These are phyloP conservation scores for Hydrophis major DNA, from an alignment of 2,797 vertebrate genomes.

Conservation along the genomic window DNA sequence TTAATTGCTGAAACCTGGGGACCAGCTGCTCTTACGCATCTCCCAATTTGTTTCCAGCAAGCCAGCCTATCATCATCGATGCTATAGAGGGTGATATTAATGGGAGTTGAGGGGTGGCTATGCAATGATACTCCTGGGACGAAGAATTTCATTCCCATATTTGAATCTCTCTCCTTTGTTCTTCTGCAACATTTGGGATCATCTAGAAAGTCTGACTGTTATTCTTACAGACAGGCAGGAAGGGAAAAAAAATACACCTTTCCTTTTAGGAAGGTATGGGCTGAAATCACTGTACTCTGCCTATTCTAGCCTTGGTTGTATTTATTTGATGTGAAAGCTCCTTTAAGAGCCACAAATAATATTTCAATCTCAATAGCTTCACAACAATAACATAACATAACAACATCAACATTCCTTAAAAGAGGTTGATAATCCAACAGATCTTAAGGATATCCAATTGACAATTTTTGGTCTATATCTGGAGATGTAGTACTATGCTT, in stretches of 20 bases:
- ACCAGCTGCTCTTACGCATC: slow-evolving; percentile 39
- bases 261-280: neutral
- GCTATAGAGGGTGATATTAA: neutral
- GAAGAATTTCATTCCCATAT: neutral
- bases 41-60: slow-evolving; percentile 21
- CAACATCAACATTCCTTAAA: neutral
- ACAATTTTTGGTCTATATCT: neutral
- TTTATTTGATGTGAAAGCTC: neutral
- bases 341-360: neutral
- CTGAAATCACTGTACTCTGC: neutral
- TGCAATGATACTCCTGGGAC: neutral
- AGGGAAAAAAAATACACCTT: neutral
- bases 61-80: neutral
- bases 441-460: neutral
- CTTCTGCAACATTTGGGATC: neutral
- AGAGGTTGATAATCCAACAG: neutral
- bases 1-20: slow-evolving; percentile 30
- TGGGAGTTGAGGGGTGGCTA: neutral
- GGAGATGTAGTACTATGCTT: neutral
- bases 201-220: neutral
- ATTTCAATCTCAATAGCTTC: neutral
- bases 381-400: neutral
- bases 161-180: neutral
- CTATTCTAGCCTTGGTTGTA: neutral
- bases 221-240: neutral